These are phyloP conservation scores for Ectemnius continuus DNA, from an alignment of 2,888 invertebrate species.

Conservation along the genomic window DNA sequence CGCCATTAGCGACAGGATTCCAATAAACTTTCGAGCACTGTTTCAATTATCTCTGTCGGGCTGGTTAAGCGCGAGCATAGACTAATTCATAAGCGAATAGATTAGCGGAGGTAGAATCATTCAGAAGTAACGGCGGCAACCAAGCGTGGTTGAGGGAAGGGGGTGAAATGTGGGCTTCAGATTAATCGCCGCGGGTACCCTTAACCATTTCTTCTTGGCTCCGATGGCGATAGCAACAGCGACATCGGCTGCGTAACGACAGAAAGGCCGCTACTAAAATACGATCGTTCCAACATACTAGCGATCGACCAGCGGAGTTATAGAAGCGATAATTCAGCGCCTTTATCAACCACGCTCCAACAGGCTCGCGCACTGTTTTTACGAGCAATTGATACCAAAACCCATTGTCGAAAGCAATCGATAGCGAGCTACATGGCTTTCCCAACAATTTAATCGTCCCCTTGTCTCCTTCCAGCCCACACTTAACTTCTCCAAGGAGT, in stretches of 20 bases:
- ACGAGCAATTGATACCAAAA: constrained; percentile 53
- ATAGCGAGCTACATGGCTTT: constrained; percentile 43
- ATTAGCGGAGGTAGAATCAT: not conserved
- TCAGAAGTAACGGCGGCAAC: not conserved
- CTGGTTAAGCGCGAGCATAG: not conserved
- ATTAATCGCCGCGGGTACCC: not conserved
- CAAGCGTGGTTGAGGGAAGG: not conserved
- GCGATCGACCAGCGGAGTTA: constrained; percentile 19
- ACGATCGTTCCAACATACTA: constrained; percentile 20
- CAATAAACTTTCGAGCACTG: not conserved
- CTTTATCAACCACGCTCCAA: constrained; percentile 54
- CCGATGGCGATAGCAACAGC: constrained; percentile 28
- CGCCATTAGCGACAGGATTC: not conserved
- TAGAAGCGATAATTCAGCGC: constrained; percentile 56
- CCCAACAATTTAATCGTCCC: too few species aligned
- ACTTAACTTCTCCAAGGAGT: too few species aligned
- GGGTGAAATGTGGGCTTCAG: constrained; percentile 6
- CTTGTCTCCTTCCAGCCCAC: too few species aligned
- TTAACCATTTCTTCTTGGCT: constrained; percentile 11
- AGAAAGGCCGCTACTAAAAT: constrained; percentile 45
- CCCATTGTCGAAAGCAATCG: constrained; percentile 53
- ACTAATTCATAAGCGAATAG: not conserved
- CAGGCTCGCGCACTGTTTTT: constrained; percentile 49
- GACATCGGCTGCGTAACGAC: constrained; percentile 34
- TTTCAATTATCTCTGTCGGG: not conserved